Percentiles rank a stretch among this genome's conserved stretches.
These are phyloP conservation scores for Apocheima hispidaria DNA, from an alignment of 2,888 invertebrate species.

Conservation along the genomic window DNA sequence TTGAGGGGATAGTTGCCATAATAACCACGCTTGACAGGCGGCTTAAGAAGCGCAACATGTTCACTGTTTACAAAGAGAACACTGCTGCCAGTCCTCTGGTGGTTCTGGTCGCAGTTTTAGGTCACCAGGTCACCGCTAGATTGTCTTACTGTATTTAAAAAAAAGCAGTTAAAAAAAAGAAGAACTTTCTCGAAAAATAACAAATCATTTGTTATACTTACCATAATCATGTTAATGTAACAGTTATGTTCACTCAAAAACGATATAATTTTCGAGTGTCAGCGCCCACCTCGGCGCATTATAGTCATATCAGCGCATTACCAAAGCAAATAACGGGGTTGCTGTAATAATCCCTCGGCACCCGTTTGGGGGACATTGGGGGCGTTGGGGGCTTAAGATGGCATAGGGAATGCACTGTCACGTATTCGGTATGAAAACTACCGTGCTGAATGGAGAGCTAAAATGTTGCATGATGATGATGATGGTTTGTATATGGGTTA, in stretches of 20 bases:
- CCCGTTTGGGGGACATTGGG: constrained; percentile 50
- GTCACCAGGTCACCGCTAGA: too few relatives aligned
- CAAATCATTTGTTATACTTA: not conserved
- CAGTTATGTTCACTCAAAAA: constrained; percentile 21
- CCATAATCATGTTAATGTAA: constrained; percentile 10
- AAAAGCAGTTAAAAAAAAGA: too few relatives aligned
- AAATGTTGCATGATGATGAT: constrained; percentile 42
- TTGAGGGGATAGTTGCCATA: too few relatives aligned
- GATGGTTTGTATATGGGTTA: too few relatives aligned
- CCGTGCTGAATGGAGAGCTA: constrained; percentile 45
- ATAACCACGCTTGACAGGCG: too few relatives aligned
- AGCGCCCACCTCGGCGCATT: constrained; percentile 23
- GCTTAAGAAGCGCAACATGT: too few relatives aligned
- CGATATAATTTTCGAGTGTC: constrained; percentile 28
- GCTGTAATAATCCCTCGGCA: constrained; percentile 24
- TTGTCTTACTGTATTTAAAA: too few relatives aligned
- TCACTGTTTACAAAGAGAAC: too few relatives aligned
- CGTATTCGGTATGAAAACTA: constrained; percentile 71
- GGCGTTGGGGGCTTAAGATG: constrained; percentile 44
- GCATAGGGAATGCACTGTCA: constrained; percentile 72
- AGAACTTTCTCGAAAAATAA: too few relatives aligned
- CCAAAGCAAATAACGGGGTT: constrained; percentile 30
- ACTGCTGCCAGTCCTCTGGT: too few relatives aligned
- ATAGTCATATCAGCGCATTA: constrained; percentile 31
- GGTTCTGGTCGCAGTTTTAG: too few relatives aligned